Evolutionary conservation across 1,140 invertebrate species (phyloP), one percentile per base, ranked within the genome.

Genomic region (Rhynchophorus ferrugineus): DNA sequence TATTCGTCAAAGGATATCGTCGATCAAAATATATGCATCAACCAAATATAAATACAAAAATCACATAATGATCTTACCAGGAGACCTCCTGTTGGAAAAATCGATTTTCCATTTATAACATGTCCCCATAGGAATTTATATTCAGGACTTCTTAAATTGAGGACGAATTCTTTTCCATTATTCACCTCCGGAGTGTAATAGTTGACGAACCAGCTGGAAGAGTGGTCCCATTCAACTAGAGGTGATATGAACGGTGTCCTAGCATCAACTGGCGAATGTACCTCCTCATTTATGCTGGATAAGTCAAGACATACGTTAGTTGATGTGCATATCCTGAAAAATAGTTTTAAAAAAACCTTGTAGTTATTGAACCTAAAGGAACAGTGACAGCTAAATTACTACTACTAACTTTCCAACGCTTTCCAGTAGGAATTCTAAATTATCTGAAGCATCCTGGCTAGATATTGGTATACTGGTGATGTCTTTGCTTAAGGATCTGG

Each of bases 141-240:
- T 29, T 29, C 24, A 11, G 5, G 5, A 29, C 24, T 29, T 29
- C 24, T 29, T 11, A 29, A 29, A 29, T 29, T 29, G 5, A 29
- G 11, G 11, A 5, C 11, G 11, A 29, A 29, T 11, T 6, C 11
- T 11, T 29, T 29, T 5, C 24, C 24, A 6, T 29, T 11, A 6
- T 5, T 29, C 24, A 5, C 11, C 24, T 29, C 24, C 5, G 24
- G 24, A 29, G 11, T 11, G 11, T 6, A 29, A 6, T 5, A 6
- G 24, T 29, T 11, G 24, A 6, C 5, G 24, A 16, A 62, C 61
- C 13, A 70, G 59, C 14, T 62, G 62, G 71, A 29, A 6, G 24
- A 5, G 24, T 98, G 94, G 71, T 98, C 93, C 95, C 95, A 98
- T 55, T 80, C 75, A 43, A 96, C 73, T 56, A 85, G 69, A 0